Base-by-base conservation (phyloP, 2,888 invertebrate species). In the Parnassius smintheus region DNA sequence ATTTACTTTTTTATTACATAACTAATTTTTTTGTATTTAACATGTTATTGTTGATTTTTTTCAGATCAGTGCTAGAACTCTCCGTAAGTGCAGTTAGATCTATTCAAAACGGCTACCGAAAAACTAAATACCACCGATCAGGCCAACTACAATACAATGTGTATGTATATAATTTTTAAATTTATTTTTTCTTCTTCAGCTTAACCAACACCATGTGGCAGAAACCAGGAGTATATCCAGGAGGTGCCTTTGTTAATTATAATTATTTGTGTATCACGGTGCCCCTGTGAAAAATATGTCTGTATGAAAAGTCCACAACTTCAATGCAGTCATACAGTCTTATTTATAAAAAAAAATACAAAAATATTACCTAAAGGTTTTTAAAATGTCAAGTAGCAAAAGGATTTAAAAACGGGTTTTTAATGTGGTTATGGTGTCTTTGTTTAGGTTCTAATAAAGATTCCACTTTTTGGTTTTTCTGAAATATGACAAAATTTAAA, bases 91-190 rank as follows among this genome's bases (percentile, higher is more conserved):
- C 66, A 59, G 73, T 70, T 74, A 72, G 67, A 71, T 59, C 70
- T 75, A 46, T 66, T 76, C 82, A 89, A 84, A 85, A 90, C 86
- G 91, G 88, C 83, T 73, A 74, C 87, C 69, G 77, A 88, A 76
- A 88, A 85, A 66, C 67, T 90, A 70, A 88, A 85, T 70, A 67
- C 81, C 45, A 82, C 86, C 74, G 84, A 84, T 45, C 85, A 88
- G 68, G 83, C 85, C 56, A 91, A 89, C 80, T 91, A 91, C 87
- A 86, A 80, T 77, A 91, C 91, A 60, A 92, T 92, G 92, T 91
- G 92, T 92, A 92, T 85, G 88, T 91, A 89, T 82, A 68, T 64
- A 65, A 68, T 64, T 68, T 70, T 64, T 77, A 71, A 81, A 49
- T 58, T 52, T 56, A 46, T 68, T 69, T 73, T 75, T 76, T 81